phyloP scores from a whole-genome alignment of 2,797 vertebrate species.

The Remorina albescens region DNA sequence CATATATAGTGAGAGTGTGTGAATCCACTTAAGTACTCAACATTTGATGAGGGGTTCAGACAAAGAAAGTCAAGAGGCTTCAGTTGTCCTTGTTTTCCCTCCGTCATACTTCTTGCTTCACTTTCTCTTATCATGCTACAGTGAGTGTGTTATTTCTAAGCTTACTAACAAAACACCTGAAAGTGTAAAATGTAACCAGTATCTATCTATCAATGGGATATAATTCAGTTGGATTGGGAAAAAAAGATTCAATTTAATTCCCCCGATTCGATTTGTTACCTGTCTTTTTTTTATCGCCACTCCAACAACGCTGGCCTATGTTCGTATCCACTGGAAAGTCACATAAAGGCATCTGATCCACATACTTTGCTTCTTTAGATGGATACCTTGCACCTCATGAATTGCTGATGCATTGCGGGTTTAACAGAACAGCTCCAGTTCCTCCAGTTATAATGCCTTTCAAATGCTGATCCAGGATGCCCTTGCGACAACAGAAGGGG shows the following conservation, averaged over 20 bases:
- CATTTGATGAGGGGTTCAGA: conserved; percentile 49
- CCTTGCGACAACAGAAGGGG: conserved; percentile 70
- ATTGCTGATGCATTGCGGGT: conserved; percentile 72
- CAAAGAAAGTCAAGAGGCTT: conserved; percentile 20
- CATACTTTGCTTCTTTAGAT: conserved; percentile 40
- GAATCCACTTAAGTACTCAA: conserved; percentile 42
- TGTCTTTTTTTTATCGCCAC: background rate
- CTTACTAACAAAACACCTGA: conserved; percentile 55
- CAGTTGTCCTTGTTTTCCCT: background rate
- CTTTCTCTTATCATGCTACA: conserved; percentile 24
- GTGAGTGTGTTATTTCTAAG: conserved; percentile 33
- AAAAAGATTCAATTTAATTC: too few relatives aligned
- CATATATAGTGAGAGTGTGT: conserved; percentile 11
- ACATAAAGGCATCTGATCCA: conserved; percentile 53
- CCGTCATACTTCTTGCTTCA: background rate
- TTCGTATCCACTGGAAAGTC: conserved; percentile 52
- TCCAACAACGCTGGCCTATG: conserved; percentile 26
- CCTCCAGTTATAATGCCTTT: conserved; percentile 68
- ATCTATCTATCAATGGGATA: too few relatives aligned
- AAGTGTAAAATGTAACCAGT: conserved; percentile 43
- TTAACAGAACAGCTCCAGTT: conserved; percentile 62
- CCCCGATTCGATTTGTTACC: background rate
- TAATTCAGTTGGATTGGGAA: too few relatives aligned
- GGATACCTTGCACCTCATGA: conserved; percentile 62
- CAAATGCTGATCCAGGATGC: conserved; percentile 73